Evolutionary conservation across 2,888 invertebrate genomes (phyloP), one percentile per base, ranked within the genome.

Genomic region (Nudaria mundana): DNA sequence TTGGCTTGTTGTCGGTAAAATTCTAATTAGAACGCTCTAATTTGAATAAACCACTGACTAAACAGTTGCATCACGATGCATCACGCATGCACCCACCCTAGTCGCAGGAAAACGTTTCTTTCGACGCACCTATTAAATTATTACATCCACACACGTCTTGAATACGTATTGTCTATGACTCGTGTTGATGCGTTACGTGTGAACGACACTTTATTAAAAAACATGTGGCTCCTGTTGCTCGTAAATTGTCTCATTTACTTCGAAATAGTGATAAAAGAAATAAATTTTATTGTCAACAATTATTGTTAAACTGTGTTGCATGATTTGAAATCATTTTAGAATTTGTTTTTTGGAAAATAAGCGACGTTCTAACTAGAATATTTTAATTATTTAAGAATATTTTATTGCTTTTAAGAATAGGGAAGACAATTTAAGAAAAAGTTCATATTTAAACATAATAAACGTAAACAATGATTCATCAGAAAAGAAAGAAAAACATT

Each of bases 111-210:
- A 53, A 42, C 48, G 47, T 44, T 47, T 41, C 42, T 44, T 47
- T 41, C 42, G 49, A 60, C 58, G 60, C 45, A 58, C 39, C 58
- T 47, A 66, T 69, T 67, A 68, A 68, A 61, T 60, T 60, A 66
- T 66, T 56, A 63, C 55, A 54, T 45, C 37, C 33, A 49, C 33
- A 51, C 57, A 30, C 37, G 40, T 36, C 30, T 16, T 42, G 55
- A 59, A 59, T 52, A 40, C 41, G 41, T 49, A 54, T 46, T 44
- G 41, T 33, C 32, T 41, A 48, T 54, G 61, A 52, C 61, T 43
- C 45, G 49, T 46, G 49, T 44, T 35, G 39, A 52, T 52, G 48
- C 23, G 29, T 5, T 53, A 60, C 61, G 61, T 60, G 59, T 60
- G 53, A 63, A 63, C 44, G 48, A 44, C 49, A 16, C 34, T 30